phyloP scores from a whole-genome alignment of 30 jellyfish, hydroid and myxozoan genomes.

The Sanderia malayensis region DNA sequence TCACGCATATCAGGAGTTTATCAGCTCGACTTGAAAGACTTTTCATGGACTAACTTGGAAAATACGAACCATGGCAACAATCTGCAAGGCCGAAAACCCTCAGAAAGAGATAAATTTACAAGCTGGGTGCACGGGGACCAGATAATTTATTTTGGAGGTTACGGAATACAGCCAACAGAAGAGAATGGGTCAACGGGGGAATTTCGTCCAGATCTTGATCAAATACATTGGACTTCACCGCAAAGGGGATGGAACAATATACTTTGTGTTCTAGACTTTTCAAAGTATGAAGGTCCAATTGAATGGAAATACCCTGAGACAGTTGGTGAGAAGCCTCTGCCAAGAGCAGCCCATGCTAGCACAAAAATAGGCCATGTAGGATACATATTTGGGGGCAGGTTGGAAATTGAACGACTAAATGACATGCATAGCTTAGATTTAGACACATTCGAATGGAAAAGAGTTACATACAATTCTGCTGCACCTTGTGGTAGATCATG shows the following conservation, averaged over 20 bases:
- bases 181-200: slow-evolving; percentile 58
- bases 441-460: slow-evolving; percentile 61
- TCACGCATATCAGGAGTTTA: slow-evolving; percentile 61
- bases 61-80: slow-evolving; percentile 25
- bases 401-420: slow-evolving; percentile 47
- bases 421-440: slow-evolving; percentile 71
- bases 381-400: slow-evolving; percentile 83
- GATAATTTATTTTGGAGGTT: slow-evolving; percentile 86
- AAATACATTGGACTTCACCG: no score
- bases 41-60: slow-evolving; percentile 68
- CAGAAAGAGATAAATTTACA: slow-evolving; percentile 71
- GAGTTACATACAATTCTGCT: slow-evolving; percentile 13
- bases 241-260: slow-evolving; percentile 79
- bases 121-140: slow-evolving; percentile 60
- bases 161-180: slow-evolving; percentile 63
- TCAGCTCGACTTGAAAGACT: slow-evolving; percentile 53
- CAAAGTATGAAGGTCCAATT: slow-evolving; percentile 37
- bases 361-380: slow-evolving; percentile 62
- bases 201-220: slow-evolving; percentile 56
- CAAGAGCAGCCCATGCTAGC: slow-evolving; percentile 91
- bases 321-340: slow-evolving; percentile 52
- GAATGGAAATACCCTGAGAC: slow-evolving; percentile 71
- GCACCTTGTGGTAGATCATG: slow-evolving; percentile 90
- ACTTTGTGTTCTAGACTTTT: slow-evolving; percentile 59
- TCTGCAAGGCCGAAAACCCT: slow-evolving; percentile 65